These are phyloP conservation scores for Bedellia somnulentella DNA, from an alignment of 2,888 invertebrate genomes.

Conservation along the genomic window DNA sequence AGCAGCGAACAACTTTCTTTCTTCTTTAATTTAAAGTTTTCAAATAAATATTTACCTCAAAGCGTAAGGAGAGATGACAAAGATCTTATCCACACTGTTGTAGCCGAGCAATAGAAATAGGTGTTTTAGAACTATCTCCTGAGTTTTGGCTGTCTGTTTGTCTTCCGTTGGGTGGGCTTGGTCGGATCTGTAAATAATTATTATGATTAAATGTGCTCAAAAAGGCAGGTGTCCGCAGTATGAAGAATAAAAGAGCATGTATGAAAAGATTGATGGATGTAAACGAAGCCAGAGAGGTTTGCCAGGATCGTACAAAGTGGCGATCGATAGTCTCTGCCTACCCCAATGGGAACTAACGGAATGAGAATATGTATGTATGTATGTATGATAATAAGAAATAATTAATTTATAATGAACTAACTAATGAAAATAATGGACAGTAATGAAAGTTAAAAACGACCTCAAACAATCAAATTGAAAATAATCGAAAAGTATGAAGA, in stretches of 20 bases:
- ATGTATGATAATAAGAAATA: too few relatives aligned
- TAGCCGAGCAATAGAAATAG: slow-evolving; percentile 91
- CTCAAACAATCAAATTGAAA: too few relatives aligned
- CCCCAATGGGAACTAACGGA: too few relatives aligned
- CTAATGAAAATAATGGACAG: too few relatives aligned
- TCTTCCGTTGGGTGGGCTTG: slow-evolving; percentile 86
- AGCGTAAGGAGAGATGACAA: slow-evolving; percentile 86
- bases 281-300: not conserved
- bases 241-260: slow-evolving; percentile 4
- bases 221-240: too few relatives aligned
- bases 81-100: slow-evolving; percentile 86
- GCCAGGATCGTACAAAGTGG: not conserved
- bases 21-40: too few relatives aligned
- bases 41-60: slow-evolving; percentile 74
- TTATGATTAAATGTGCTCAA: too few relatives aligned
- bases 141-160: slow-evolving; percentile 74
- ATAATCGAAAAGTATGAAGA: too few relatives aligned
- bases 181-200: slow-evolving; percentile 47
- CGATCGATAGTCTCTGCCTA: not conserved
- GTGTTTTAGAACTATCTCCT: slow-evolving; percentile 88
- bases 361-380: too few relatives aligned
- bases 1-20: too few relatives aligned
- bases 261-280: not conserved
- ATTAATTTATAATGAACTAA: too few relatives aligned
- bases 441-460: too few relatives aligned